Base-by-base conservation (phyloP, 2,797 vertebrate species). In the Anguilla pacifica region DNA sequence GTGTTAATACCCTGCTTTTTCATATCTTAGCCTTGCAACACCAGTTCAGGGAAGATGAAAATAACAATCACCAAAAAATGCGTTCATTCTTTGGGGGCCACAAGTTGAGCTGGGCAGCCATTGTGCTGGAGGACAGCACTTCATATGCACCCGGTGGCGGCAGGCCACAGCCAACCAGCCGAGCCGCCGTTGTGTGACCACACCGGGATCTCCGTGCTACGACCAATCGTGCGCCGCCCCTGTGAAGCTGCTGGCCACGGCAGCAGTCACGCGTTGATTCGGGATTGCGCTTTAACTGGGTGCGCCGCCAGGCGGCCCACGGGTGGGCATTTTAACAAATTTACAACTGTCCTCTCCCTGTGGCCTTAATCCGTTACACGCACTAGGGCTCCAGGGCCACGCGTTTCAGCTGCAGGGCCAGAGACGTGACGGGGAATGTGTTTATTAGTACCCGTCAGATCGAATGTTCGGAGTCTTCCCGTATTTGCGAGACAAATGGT, bases 401-500 rank as follows among this genome's bases (percentile, higher is more conserved):
- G 70, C 6, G 7, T 51, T 82, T 82, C 19, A 25, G 17, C 43
- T 0, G 35, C 35, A 7, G 43, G 43, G 19, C 17, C 39, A 46
- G 13, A 51, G 79, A 51, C 46, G 79, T 49, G 79, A 10, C 82
- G 67, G 67, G 39, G 49, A 35, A 57, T 43, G 82, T 49, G 70
- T 85, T 51, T 57, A 83, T 17, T 55, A 28, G n/a, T 51, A 85
- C 86, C 89, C 70, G 31, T 5, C 43, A 88, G 89, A 90, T 90
- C 84, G 88, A 86, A 74, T 84, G 15, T 82, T 59, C 46, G 43
- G 79, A 90, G 86, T 22, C 89, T 82, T 89, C 79, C 31, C 55
- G 10, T 31, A 35, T 53, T 85, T 64, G 13, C 84, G 84, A 93
- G 95, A 95, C 90, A 53, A 92, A 96, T 94, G 94, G 92, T 88